Base-by-base conservation (phyloP, 1,140 invertebrate genomes). In the Pseudomyrmex gracilis region DNA sequence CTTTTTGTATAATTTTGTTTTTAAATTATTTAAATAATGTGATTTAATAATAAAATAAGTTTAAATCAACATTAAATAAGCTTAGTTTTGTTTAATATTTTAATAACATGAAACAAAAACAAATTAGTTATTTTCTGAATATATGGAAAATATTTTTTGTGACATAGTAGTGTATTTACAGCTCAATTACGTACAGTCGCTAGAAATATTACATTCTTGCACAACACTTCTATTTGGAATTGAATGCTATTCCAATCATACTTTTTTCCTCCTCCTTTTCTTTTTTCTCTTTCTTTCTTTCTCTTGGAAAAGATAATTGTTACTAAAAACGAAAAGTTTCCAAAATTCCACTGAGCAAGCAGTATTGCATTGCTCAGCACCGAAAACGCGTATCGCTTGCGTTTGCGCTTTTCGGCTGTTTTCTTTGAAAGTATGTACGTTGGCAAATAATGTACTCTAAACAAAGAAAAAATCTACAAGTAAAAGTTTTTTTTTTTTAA, bases 401-500 rank as follows among this genome's bases (percentile, higher is more conserved):
- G 24, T 43, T 8, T 43, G n/a, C 34, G 53, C 22, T 82, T 78
- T 58, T 34, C n/a, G 60, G 15, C 15, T 12, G 22, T 55, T 55
- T 9, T 76, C 51, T 1, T n/a, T 8, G 8, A 13, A 68, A 8
- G 12, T 24, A 67, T 77, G 53, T 77, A 57, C 5, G 17, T 77
- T 67, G 20, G 9, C 9, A 53, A 77, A 43, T 53, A 53, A 53
- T 34, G 66, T 67, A 66, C 13, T 63, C 17, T 63, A 1, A 8
- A 47, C 8, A 13, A 17, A 13, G 34, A 51, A 55, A 67, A n/a
- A 77, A 22, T 2, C 2, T 22, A 58, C 47, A 51, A 55, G 22
- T 67, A 15, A 10, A 51, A 58, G 22, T 53, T 68, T 24, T 55
- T 45, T 77, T 57, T 20, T 68, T 57, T 77, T 49, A 68, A 77